A percentile compares a stretch with the other conserved stretches of the same genome.
phyloP scores from a whole-genome alignment of 2,113 vertebrate genomes.

The Gavia stellata region DNA sequence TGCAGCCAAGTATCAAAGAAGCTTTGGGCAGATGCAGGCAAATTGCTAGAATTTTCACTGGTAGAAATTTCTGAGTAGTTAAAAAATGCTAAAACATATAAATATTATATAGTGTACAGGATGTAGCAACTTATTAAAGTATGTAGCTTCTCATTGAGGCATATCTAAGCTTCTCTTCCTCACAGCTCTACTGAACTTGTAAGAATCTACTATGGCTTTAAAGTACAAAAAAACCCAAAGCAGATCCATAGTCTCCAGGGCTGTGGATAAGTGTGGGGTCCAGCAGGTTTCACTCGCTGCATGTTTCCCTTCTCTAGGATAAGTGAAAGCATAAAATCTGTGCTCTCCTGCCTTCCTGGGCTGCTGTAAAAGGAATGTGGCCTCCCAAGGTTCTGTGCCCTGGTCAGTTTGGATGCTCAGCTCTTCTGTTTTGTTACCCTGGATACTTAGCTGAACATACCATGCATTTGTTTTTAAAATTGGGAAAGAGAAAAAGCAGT shows the following conservation, averaged over 20 bases:
- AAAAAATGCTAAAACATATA: background rate
- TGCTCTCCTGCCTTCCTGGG: background rate
- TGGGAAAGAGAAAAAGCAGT: background rate
- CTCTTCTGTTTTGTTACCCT: background rate
- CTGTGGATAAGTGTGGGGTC: background rate
- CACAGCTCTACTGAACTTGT: background rate
- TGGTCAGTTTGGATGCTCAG: background rate
- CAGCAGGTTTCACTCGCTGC: background rate
- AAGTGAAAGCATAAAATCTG: background rate
- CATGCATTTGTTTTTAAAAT: background rate
- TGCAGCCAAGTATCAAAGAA: background rate
- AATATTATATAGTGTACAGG: conserved; percentile 7
- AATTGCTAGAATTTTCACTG: background rate
- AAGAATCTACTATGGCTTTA: background rate
- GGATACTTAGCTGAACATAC: background rate
- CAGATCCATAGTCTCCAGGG: background rate
- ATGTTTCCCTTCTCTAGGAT: background rate
- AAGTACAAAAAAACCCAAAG: background rate
- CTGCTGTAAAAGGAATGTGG: background rate
- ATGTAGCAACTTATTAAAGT: background rate
- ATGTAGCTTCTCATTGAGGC: background rate
- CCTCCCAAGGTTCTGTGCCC: background rate
- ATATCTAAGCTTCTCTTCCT: background rate
- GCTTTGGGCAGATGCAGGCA: accelerated
- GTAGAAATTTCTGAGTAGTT: conserved; percentile 8